Evolutionary conservation across 2,113 vertebrate genomes (phyloP).

Genomic region (Oophaga pumilio): DNA sequence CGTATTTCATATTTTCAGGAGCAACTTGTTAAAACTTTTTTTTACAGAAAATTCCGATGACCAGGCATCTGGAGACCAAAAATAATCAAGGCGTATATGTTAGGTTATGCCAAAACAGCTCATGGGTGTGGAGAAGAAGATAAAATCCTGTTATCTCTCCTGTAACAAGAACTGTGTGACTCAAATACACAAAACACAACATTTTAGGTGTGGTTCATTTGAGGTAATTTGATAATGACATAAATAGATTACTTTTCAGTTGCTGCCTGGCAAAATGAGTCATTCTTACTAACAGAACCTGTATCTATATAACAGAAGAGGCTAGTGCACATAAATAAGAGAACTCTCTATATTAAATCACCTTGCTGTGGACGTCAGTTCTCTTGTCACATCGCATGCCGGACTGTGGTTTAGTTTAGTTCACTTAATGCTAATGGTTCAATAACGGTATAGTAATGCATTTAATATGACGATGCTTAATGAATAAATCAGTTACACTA

Average conservation of each 20-base stretch:
- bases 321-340: neutral
- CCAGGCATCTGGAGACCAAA: neutral
- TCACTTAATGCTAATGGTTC: neutral
- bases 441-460: neutral
- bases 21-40: neutral
- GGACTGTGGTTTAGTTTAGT: neutral
- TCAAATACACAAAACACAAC: conserved; percentile 19
- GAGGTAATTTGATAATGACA: conserved; percentile 28
- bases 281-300: neutral
- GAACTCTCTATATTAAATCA: neutral
- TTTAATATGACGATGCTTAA: neutral
- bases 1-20: neutral
- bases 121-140: conserved; percentile 14
- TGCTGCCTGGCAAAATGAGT: conserved; percentile 34
- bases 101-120: conserved; percentile 7
- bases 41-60: neutral
- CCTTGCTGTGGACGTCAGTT: neutral
- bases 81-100: neutral
- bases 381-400: neutral
- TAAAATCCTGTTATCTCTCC: conserved; percentile 35
- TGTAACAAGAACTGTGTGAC: conserved; percentile 25
- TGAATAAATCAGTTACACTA: conserved; percentile 26
- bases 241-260: conserved; percentile 41
- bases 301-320: neutral
- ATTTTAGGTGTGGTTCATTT: conserved; percentile 17